Evolutionary conservation across 2,113 vertebrate genomes (phyloP), one percentile per base, ranked within the genome.

Genomic region (Brachypteracias leptosomus): DNA sequence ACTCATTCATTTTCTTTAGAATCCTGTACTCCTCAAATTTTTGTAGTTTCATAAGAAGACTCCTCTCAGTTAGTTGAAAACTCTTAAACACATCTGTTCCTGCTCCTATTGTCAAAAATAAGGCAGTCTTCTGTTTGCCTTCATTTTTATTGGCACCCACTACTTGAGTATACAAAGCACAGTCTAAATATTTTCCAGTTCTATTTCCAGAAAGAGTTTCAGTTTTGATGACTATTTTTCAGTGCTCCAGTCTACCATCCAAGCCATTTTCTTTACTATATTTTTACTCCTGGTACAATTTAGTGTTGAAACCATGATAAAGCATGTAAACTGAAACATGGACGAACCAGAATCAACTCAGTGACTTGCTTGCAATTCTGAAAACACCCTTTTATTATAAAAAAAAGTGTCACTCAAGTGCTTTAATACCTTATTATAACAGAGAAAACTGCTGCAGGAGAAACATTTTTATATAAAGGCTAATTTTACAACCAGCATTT

Each of bases 1-100:
- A 96, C 59, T 94, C 95, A 95, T 7, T 85, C 7, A 6, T 87
- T 93, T 96, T 93, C 90, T 91, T 89, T 49, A 95, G 89, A 91
- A 95, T 68, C 49, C 87, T 76, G 59, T 71, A 76, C 74, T 92
- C 80, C 89, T 89, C 77, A 72, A 18, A n/a, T 91, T 92, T 81
- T 88, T 91, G 61, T 83, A 80, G 74, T 89, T 94, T 95, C 80
- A 82, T 59, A 96, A 93, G 93, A 95, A 89, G 70, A 44, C 73
- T 89, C 51, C 72, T 84, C 68, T 63, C 77, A 88, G 79, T 80
- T 92, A 83, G 52, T 76, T 65, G 79, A 92, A 96, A 92, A 95
- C 73, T 65, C 38, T 93, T 93, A 63, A 92, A 94, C 72, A 72
- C 75, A 94, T 94, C 79, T 97, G 91, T 84, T 95, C 62, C 54